A percentile compares a stretch with the other conserved stretches of the same genome.
phyloP scores from a whole-genome alignment of 2,113 vertebrate species.

The Narcine bancroftii region DNA sequence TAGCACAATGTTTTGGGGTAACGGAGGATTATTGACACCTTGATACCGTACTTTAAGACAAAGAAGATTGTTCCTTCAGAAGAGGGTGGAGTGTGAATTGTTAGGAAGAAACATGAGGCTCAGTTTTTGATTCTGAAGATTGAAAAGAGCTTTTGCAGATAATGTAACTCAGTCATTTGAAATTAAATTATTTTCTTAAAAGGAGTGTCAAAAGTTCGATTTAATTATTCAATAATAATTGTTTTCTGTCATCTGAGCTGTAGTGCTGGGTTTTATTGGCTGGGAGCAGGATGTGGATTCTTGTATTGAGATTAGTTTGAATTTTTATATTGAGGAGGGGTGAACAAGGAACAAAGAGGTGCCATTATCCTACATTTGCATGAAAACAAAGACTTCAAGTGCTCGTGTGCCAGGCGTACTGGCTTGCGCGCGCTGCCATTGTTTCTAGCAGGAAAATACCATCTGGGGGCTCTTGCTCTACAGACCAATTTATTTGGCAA shows the following conservation, averaged over 20 bases:
- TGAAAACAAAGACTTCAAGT: constrained; percentile 16
- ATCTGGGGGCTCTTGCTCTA: constrained; percentile 15
- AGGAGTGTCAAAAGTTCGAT: neutral
- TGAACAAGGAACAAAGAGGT: constrained; percentile 14
- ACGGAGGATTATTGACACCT: neutral
- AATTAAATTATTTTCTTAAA: neutral
- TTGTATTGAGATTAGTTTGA: constrained; percentile 10
- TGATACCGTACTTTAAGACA: neutral
- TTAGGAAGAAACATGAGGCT: neutral
- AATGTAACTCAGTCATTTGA: neutral
- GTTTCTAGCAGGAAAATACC: constrained; percentile 15
- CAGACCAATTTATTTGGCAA: constrained; percentile 30
- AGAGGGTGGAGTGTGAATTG: neutral
- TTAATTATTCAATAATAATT: neutral
- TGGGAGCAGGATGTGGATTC: neutral
- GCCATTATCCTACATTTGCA: constrained; percentile 5
- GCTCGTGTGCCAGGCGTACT: constrained; percentile 32
- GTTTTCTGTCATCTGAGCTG: neutral
- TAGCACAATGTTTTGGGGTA: too few relatives aligned
- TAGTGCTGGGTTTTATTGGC: neutral
- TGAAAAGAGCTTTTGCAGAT: neutral
- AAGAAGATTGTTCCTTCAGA: neutral
- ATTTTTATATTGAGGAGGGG: constrained; percentile 12
- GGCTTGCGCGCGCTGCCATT: constrained; percentile 14
- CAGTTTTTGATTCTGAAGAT: neutral